These are phyloP conservation scores for Macrosteles quadrilineatus DNA, from an alignment of 1,140 invertebrate species.

Conservation along the genomic window DNA sequence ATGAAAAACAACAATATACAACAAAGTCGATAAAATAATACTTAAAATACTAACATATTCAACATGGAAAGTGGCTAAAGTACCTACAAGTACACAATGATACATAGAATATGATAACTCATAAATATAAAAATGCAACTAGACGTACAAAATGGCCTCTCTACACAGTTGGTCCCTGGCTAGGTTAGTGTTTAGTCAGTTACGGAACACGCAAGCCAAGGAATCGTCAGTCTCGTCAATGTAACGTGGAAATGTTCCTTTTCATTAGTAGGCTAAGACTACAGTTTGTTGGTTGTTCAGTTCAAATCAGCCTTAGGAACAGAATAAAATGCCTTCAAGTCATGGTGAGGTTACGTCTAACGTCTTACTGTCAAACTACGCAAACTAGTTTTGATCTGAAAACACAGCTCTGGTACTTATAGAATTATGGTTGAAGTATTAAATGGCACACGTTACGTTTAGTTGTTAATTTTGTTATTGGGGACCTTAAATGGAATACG, in stretches of 20 bases:
- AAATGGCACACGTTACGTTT: no score
- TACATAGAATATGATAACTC: neutral
- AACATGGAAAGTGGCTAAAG: neutral
- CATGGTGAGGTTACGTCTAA: neutral
- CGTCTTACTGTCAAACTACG: neutral
- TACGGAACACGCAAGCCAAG: constrained; percentile 8
- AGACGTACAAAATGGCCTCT: constrained; percentile 11
- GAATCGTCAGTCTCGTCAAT: constrained; percentile 11
- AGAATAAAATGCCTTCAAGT: constrained; percentile 13
- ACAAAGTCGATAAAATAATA: constrained; percentile 23
- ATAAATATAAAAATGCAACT: constrained; percentile 16
- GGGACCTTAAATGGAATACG: no score
- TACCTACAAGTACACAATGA: constrained; percentile 5
- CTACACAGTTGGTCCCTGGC: constrained; percentile 4
- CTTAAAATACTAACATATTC: constrained; percentile 14
- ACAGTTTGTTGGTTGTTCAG: neutral
- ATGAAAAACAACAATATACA: constrained; percentile 21
- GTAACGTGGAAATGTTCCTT: constrained; percentile 13
- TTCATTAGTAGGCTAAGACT: constrained; percentile 7
- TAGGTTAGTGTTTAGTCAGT: constrained; percentile 13
- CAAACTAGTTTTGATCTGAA: no score
- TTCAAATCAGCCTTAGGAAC: constrained; percentile 8
- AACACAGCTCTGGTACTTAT: no score
- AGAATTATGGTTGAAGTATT: no score
- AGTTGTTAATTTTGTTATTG: no score